These are phyloP conservation scores for Copsychus sechellarum DNA, from an alignment of 2,113 vertebrate species.

Conservation along the genomic window DNA sequence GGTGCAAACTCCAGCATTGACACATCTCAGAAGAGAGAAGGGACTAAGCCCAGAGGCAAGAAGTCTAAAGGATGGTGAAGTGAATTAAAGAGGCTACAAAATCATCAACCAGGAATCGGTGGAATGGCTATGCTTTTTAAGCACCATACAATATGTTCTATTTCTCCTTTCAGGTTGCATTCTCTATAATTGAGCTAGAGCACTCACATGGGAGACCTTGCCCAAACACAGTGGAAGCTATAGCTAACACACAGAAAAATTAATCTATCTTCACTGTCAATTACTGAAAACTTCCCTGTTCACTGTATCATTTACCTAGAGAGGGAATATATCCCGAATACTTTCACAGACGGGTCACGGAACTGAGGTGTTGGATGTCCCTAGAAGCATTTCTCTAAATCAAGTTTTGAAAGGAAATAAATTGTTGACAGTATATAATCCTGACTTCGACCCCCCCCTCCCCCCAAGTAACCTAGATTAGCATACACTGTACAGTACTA, in stretches of 20 bases:
- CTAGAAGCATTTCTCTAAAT: background rate
- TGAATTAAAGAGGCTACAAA: background rate
- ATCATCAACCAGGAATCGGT: background rate
- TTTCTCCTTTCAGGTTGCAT: background rate
- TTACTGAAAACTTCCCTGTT: background rate
- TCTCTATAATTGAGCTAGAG: background rate
- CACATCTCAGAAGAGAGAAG: background rate
- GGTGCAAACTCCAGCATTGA: background rate
- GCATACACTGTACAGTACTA: background rate
- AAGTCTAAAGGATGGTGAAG: background rate
- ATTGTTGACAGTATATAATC: background rate
- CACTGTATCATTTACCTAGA: background rate
- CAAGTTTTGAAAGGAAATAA: background rate
- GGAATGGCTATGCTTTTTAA: background rate
- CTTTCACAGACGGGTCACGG: background rate
- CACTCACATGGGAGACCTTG: background rate
- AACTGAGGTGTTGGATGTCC: background rate
- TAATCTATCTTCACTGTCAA: background rate
- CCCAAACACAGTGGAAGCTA: background rate
- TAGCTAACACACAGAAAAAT: background rate
- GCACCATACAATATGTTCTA: fast-evolving
- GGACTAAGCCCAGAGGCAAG: background rate
- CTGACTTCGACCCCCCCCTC: background rate
- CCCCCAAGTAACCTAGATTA: background rate
- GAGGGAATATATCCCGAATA: background rate